Percentiles rank a stretch among this genome's conserved stretches.
phyloP scores from a whole-genome alignment of 2,888 invertebrate genomes.

The Heliconius aoede region DNA sequence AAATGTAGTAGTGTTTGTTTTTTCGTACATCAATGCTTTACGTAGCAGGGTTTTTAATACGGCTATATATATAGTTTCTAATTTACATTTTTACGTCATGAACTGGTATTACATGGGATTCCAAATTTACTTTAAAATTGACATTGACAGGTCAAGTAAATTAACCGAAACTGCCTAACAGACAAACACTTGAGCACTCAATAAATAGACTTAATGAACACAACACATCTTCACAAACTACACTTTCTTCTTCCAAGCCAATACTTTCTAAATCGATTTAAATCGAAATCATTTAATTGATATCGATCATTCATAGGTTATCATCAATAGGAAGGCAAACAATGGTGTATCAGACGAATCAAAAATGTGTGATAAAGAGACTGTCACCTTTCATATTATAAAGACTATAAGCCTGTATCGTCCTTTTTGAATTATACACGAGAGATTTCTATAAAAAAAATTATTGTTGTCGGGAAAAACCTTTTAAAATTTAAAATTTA shows the following conservation, averaged over 20 bases:
- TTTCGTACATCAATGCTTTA: constrained; percentile 10
- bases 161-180: background rate
- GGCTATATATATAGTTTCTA: constrained; percentile 2
- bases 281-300: background rate
- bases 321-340: background rate
- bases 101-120: background rate
- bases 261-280: constrained; percentile 18
- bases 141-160: too few relatives aligned
- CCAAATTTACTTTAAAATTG: background rate
- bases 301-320: too few relatives aligned
- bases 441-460: background rate
- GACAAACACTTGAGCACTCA: background rate
- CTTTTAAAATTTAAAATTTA: background rate
- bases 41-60: constrained; percentile 2
- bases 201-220: background rate
- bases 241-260: constrained; percentile 1
- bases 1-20: background rate
- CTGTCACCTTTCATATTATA: background rate
- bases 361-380: background rate
- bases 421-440: background rate
- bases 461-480: background rate
- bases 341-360: constrained; percentile 15
- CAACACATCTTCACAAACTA: background rate
- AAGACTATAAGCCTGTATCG: background rate
- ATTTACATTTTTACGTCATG: constrained; percentile 11